Evolutionary conservation across 2,888 invertebrate genomes (phyloP).

Genomic region (Chironomus riparius): DNA sequence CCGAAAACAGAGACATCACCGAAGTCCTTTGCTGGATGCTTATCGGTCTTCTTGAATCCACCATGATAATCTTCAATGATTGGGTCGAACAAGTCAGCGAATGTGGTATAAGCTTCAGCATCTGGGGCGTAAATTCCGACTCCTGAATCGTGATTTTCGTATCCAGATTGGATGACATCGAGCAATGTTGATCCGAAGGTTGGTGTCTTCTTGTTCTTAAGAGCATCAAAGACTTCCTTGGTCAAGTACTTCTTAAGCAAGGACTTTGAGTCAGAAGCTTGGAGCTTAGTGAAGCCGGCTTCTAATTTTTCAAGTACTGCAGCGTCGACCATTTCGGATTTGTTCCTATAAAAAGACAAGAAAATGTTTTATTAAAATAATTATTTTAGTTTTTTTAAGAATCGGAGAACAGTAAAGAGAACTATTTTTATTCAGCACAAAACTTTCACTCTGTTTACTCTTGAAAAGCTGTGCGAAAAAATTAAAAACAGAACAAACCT

Average conservation of each 20-base stretch:
- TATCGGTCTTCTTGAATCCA: slow-evolving; percentile 89
- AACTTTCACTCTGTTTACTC: neutral
- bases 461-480: neutral
- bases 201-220: slow-evolving; percentile 84
- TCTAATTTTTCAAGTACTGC: slow-evolving; percentile 86
- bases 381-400: too few relatives aligned
- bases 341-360: slow-evolving; percentile 45
- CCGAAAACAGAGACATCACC: slow-evolving; percentile 84
- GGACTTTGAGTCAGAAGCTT: slow-evolving; percentile 85
- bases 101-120: slow-evolving; percentile 88
- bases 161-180: slow-evolving; percentile 49
- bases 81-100: slow-evolving; percentile 90
- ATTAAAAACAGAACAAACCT: neutral
- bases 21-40: slow-evolving; percentile 89
- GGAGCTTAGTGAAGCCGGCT: slow-evolving; percentile 79
- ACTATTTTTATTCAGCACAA: too few relatives aligned
- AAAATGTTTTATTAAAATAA: too few relatives aligned
- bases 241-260: slow-evolving; percentile 93
- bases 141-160: slow-evolving; percentile 93
- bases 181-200: slow-evolving; percentile 79
- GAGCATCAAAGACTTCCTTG: slow-evolving; percentile 79
- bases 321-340: slow-evolving; percentile 79
- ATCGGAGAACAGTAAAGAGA: neutral
- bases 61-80: slow-evolving; percentile 96
- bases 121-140: slow-evolving; percentile 97